A percentile compares a stretch with the other conserved stretches of the same genome.
phyloP scores from a whole-genome alignment of 2,888 invertebrate genomes.

The Tortricodes alternella region DNA sequence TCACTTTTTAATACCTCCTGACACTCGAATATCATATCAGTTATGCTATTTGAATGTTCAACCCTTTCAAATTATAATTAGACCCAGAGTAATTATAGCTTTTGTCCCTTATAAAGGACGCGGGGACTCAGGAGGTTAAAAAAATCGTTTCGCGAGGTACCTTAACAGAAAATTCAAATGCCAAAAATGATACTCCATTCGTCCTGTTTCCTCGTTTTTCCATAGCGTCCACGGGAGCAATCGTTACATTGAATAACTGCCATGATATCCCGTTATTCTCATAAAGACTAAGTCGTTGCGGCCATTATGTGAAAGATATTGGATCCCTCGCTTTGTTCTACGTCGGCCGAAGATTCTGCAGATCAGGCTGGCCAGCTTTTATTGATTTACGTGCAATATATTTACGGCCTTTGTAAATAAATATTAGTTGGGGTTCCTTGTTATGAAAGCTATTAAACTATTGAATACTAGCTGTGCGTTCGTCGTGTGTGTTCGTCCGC shows the following conservation, averaged over 20 bases:
- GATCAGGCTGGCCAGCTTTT: slow-evolving; percentile 22
- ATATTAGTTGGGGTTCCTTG: slow-evolving; percentile 13
- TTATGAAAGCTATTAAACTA: slow-evolving; percentile 1
- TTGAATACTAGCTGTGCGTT: no score
- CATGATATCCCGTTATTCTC: slow-evolving; percentile 26
- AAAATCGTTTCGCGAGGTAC: neutral
- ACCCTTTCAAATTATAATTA: no score
- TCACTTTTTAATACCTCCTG: no score
- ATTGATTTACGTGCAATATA: slow-evolving; percentile 31
- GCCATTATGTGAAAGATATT: slow-evolving; percentile 35
- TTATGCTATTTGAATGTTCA: no score
- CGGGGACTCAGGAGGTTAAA: neutral
- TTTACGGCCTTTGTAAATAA: slow-evolving; percentile 28
- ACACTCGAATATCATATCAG: no score
- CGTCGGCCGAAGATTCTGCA: slow-evolving; percentile 16
- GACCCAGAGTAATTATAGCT: no score
- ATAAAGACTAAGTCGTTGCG: slow-evolving; percentile 32
- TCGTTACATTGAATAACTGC: slow-evolving; percentile 28
- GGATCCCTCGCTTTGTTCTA: slow-evolving; percentile 34
- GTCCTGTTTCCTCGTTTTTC: neutral
- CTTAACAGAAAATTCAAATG: neutral
- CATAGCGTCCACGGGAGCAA: slow-evolving; percentile 1
- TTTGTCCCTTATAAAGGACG: no score
- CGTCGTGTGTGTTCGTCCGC: no score
- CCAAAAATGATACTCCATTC: neutral